phyloP scores from a whole-genome alignment of 2,113 vertebrate genomes.

The Pseudopodoces humilis region DNA sequence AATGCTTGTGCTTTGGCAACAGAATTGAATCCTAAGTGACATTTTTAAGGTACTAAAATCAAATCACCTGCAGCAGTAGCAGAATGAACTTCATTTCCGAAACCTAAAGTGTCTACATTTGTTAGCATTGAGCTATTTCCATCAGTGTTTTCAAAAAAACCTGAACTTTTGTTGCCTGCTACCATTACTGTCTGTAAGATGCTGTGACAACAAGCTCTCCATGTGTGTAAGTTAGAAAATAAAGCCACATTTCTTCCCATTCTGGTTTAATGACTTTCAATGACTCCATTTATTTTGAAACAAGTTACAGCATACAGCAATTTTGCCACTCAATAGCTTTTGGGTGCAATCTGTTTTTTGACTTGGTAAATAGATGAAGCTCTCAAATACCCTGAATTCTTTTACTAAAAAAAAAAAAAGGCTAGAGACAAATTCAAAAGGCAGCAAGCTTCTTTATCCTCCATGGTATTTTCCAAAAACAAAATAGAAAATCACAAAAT shows the following conservation, averaged over 20 bases:
- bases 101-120: neutral
- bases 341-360: neutral
- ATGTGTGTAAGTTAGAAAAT: neutral
- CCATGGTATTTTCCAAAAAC: neutral
- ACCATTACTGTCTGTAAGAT: neutral
- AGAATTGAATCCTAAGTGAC: neutral
- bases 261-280: slow-evolving; percentile 12
- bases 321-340: neutral
- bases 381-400: neutral
- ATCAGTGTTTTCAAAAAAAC: neutral
- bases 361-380: neutral
- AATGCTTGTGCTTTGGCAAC: neutral
- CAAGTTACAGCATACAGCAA: neutral
- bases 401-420: neutral
- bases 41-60: slow-evolving; percentile 6
- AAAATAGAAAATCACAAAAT: neutral
- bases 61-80: neutral
- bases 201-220: neutral
- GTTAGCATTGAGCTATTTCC: neutral
- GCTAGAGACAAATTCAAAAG: neutral
- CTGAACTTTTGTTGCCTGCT: neutral
- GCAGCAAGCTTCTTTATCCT: neutral
- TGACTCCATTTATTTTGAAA: slow-evolving; percentile 37
- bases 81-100: neutral
- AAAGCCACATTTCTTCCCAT: slow-evolving; percentile 5